These are phyloP conservation scores for Nycticorax nycticorax DNA, from an alignment of 2,113 vertebrate species.

Conservation along the genomic window DNA sequence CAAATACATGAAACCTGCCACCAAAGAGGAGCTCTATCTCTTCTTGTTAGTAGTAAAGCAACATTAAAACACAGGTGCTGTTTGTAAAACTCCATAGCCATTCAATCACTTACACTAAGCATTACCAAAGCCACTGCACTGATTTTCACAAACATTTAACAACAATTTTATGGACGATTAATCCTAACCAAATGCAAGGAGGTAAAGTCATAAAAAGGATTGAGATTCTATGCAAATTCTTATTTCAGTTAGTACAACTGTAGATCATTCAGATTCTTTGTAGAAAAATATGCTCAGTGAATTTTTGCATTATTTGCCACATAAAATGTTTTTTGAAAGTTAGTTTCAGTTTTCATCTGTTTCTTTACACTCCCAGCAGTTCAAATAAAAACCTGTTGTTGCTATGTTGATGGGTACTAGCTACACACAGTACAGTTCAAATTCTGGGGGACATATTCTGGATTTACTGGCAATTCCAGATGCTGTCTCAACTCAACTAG, in stretches of 20 bases:
- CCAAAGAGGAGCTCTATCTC: neutral
- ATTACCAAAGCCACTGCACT: neutral
- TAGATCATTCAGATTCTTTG: neutral
- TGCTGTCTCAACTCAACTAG: neutral
- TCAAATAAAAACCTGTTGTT: neutral
- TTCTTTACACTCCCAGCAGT: neutral
- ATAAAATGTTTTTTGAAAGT: neutral
- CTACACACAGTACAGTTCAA: neutral
- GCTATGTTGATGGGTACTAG: neutral
- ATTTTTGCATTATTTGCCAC: neutral
- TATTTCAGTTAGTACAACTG: neutral
- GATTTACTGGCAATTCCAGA: neutral
- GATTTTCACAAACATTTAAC: neutral
- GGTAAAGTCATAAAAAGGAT: neutral
- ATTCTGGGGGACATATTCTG: neutral
- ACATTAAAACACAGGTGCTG: neutral
- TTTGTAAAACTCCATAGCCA: neutral
- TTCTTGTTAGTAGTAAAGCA: neutral
- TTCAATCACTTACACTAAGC: neutral
- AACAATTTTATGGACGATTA: neutral
- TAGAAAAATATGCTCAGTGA: neutral
- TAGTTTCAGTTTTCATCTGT: neutral
- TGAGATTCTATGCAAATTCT: neutral
- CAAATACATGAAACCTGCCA: neutral
- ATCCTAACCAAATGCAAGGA: neutral